phyloP scores from a whole-genome alignment of 2,113 vertebrate genomes.

The Triplophysa siluroides region DNA sequence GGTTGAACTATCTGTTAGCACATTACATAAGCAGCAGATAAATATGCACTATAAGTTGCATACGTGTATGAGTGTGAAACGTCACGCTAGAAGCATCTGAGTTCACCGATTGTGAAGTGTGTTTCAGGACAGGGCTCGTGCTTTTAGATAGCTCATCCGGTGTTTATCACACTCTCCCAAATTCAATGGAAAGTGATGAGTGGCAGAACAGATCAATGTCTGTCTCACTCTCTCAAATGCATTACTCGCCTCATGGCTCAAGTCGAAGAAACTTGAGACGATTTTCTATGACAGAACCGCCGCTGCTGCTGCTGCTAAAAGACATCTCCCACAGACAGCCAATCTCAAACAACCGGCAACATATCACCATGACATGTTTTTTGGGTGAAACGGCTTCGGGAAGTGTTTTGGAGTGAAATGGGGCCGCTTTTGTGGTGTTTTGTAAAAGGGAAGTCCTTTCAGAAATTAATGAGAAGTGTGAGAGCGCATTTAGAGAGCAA shows the following conservation, averaged over 20 bases:
- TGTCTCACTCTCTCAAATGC: constrained; percentile 25
- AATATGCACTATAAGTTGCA: no score
- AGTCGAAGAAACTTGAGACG: not conserved
- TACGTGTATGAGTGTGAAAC: no score
- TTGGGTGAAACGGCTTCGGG: constrained; percentile 39
- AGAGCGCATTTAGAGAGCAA: not conserved
- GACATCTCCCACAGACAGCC: constrained; percentile 1
- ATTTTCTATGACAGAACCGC: not conserved
- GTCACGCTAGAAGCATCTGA: no score
- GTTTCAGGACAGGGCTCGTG: not conserved
- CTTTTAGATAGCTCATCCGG: constrained; percentile 22
- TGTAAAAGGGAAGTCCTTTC: not conserved
- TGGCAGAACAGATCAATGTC: constrained; percentile 26
- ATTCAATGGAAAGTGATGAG: constrained; percentile 33
- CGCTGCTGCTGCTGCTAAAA: not conserved
- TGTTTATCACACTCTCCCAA: constrained; percentile 32
- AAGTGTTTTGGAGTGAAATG: constrained; percentile 33
- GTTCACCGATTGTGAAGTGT: not conserved
- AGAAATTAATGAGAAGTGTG: not conserved
- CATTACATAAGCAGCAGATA: no score
- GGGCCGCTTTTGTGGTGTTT: constrained; percentile 10
- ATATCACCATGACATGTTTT: constrained; percentile 15
- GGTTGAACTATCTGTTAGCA: no score
- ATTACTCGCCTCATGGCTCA: constrained; percentile 10
- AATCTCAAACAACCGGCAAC: constrained; percentile 21